These are phyloP conservation scores for Reticulitermes speratus DNA, from an alignment of 1,140 invertebrate species.

Conservation along the genomic window DNA sequence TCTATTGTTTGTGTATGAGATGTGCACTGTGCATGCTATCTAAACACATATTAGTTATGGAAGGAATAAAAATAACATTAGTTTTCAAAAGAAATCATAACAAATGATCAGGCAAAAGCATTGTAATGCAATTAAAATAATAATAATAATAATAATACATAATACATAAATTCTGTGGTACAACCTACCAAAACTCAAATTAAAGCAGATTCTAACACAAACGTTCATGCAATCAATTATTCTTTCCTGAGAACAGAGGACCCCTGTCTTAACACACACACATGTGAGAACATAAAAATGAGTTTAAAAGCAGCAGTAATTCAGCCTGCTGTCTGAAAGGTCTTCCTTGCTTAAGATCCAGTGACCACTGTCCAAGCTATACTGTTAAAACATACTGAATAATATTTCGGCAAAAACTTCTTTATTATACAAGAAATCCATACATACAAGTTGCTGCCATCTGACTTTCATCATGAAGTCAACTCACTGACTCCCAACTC, in stretches of 20 bases:
- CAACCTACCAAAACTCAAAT: not conserved
- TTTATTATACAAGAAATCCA: too few species aligned
- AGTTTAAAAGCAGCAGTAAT: not conserved
- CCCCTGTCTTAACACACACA: not conserved
- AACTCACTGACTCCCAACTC: too few species aligned
- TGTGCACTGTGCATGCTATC: conserved; percentile 4
- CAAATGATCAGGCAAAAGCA: not conserved
- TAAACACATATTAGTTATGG: not conserved
- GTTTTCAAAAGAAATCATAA: not conserved
- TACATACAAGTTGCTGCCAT: too few species aligned
- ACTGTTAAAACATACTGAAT: too few species aligned
- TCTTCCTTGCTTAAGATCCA: not conserved
- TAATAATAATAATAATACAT: not conserved
- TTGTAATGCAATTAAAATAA: not conserved
- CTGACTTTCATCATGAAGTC: too few species aligned
- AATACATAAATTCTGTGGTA: not conserved
- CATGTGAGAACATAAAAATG: not conserved
- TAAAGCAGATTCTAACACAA: not conserved
- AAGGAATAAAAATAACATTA: not conserved
- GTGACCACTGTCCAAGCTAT: not conserved
- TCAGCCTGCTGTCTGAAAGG: conserved; percentile 7
- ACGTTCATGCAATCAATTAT: not conserved
- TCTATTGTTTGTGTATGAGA: not conserved
- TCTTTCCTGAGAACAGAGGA: not conserved
- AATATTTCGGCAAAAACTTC: too few species aligned